Percentiles rank a stretch among this genome's conserved stretches.
Evolutionary conservation across 2,797 vertebrate genomes (phyloP).

Genomic region (Rhinoraja longicauda): DNA sequence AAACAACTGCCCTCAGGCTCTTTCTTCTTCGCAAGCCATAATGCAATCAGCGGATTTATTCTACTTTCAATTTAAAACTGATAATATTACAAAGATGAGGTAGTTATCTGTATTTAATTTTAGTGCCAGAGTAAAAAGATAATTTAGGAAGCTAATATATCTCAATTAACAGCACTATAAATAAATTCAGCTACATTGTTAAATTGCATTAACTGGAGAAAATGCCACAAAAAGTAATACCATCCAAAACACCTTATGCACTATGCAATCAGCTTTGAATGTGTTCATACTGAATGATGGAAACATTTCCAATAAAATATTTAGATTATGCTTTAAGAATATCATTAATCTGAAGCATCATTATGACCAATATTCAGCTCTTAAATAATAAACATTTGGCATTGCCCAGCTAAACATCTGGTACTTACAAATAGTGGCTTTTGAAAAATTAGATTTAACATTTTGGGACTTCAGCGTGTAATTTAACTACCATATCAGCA

Average conservation of each 20-base stretch:
- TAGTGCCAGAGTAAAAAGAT: constrained; percentile 15
- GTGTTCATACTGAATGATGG: neutral
- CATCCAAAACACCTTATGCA: neutral
- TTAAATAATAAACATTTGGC: neutral
- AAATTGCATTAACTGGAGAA: neutral
- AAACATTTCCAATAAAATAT: neutral
- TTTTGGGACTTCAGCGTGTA: neutral
- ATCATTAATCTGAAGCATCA: neutral
- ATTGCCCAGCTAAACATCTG: neutral
- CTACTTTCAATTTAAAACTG: neutral
- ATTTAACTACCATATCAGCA: constrained; percentile 20
- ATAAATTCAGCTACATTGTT: constrained; percentile 22
- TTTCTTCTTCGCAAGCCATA: neutral
- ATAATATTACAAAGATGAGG: constrained; percentile 1
- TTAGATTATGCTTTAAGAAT: neutral
- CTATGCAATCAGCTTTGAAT: neutral
- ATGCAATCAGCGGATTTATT: neutral
- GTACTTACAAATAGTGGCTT: neutral
- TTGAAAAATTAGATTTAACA: neutral
- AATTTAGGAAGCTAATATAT: constrained; percentile 3
- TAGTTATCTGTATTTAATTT: constrained; percentile 31
- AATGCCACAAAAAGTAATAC: neutral
- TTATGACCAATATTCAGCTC: neutral
- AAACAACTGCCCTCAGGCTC: neutral
- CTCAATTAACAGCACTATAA: neutral